phyloP scores from a whole-genome alignment of 2,113 vertebrate genomes.

The Rhinoderma darwinii region DNA sequence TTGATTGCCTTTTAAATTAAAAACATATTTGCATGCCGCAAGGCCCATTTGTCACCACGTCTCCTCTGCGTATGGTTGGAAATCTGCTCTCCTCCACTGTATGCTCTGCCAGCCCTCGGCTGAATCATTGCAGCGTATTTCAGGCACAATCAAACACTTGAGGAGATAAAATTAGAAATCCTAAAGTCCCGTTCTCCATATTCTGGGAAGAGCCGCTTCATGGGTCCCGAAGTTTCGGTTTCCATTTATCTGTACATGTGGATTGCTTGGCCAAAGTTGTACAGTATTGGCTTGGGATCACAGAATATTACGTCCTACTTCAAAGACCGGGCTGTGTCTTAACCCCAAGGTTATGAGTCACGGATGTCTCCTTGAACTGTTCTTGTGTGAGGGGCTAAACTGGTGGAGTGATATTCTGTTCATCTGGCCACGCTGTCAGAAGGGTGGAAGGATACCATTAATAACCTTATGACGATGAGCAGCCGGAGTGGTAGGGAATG shows the following conservation, averaged over 20 bases:
- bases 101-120: constrained; percentile 5
- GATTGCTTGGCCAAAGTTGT: not conserved
- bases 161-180: constrained; percentile 41
- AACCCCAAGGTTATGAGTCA: constrained; percentile 53
- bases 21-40: constrained; percentile 57
- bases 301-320: constrained; percentile 19
- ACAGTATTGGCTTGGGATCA: constrained; percentile 6
- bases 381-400: constrained; percentile 31
- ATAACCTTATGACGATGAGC: constrained; percentile 38
- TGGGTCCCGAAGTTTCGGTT: not conserved
- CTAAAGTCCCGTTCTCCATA: not conserved
- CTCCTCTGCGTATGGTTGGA: constrained; percentile 30
- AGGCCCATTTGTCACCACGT: constrained; percentile 53
- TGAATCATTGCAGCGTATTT: constrained; percentile 35
- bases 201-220: not conserved
- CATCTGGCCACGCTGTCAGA: constrained; percentile 2
- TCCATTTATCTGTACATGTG: not conserved
- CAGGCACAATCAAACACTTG: constrained; percentile 16
- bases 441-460: constrained; percentile 3
- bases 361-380: not conserved
- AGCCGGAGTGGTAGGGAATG: not conserved
- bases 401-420: not conserved
- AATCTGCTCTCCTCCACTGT: constrained; percentile 32
- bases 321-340: constrained; percentile 19
- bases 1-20: constrained; percentile 60